Conservation (phyloP, 2,888 invertebrate genomes). For the Rhagonycha fulva region DNA sequence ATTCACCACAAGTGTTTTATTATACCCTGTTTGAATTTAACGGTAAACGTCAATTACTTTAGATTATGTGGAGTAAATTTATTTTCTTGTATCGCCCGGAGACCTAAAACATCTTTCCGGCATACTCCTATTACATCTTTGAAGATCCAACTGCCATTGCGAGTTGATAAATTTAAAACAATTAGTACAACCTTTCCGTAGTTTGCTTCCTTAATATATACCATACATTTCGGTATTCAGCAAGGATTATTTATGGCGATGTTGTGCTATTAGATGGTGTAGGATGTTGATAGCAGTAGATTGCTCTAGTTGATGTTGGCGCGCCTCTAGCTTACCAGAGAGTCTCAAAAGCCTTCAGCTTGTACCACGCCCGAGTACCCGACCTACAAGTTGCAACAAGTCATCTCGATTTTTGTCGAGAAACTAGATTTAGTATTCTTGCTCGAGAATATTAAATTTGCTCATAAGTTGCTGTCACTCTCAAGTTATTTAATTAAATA, state of each 20-base stretch:
- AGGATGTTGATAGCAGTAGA: constrained; percentile 23
- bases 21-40: background rate
- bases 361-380: constrained; percentile 48
- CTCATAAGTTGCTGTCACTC: constrained; percentile 26
- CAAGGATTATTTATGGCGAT: constrained; percentile 12
- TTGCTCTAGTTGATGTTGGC: constrained; percentile 34
- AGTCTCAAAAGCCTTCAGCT: constrained; percentile 27
- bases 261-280: constrained; percentile 27
- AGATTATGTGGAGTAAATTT: background rate
- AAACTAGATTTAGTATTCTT: constrained; percentile 27
- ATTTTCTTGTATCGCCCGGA: background rate
- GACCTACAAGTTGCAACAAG: constrained; percentile 45
- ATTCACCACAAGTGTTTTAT: background rate
- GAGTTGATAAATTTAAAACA: background rate
- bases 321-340: constrained; percentile 20
- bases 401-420: constrained; percentile 37
- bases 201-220: background rate
- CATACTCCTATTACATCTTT: background rate
- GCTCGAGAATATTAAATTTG: constrained; percentile 18
- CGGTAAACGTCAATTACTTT: background rate
- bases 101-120: background rate
- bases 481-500: constrained; percentile 1
- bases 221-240: background rate
- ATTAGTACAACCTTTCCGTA: background rate
- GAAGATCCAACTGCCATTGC: background rate